Evolutionary conservation across 2,888 invertebrate genomes (phyloP), one percentile per base, ranked within the genome.

Genomic region (Cheilosia impressa): DNA sequence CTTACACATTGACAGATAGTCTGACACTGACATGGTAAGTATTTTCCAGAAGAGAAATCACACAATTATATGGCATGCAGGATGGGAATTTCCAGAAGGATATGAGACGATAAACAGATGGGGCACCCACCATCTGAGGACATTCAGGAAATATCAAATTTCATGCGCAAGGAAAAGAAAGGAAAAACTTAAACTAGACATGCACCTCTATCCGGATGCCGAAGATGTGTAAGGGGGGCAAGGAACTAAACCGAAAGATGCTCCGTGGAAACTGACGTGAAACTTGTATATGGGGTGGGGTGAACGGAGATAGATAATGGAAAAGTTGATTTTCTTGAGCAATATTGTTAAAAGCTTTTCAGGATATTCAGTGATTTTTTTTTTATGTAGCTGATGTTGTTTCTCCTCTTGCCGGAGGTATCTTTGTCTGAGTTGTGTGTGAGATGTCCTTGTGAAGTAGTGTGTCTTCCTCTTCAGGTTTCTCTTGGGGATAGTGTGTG

Each of bases 341-440:
- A 85, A 85, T 85, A 81, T 85, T 72, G 81, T 81, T 85, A 85
- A 85, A 85, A 81, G 85, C 85, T 85, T 85, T 85, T 85, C 77
- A 85, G 80, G 80, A 80, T 85, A 85, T 80, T 65, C 71, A 63
- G 69, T 81, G 81, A 76, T 71, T 84, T 15, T 52, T 80, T 60
- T 15, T 31, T 52, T 10, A 1, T 15, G 31, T 31, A 9, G 7
- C 53, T 41, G 17, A 24, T 53, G 41, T 63, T 45, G 43, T 52
- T 38, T 55, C 47, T 66, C 57, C n/a, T 52, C 13, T 7, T 53
- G 43, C 43, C 68, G 55, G 4, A 19, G 68, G 68, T 66, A 17
- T 41, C 57, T 7, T n/a, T 34, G 13, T 10, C 31, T 22, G n/a
- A 7, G 10, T 17, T 63, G 34, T 62, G 53, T 53, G 41, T 45